Percentiles rank a stretch among this genome's conserved stretches.
Conservation (phyloP, 2,888 invertebrate genomes). For the Gastrophysa polygoni region DNA sequence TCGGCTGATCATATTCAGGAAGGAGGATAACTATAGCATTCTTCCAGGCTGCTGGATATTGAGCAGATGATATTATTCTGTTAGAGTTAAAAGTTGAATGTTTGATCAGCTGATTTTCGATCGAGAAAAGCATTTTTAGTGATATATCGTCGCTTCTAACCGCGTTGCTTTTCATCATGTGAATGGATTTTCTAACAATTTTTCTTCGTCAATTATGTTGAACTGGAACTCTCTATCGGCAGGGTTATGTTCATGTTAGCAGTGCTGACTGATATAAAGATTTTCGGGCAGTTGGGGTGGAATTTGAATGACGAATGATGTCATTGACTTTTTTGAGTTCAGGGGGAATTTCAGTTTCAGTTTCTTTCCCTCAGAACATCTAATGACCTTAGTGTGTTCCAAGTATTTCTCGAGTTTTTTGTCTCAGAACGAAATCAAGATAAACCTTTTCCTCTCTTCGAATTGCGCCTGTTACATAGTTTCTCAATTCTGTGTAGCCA, state of each 20-base stretch:
- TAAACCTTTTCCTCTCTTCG: too few species aligned
- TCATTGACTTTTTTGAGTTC: background rate
- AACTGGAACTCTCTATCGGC: background rate
- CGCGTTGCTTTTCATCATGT: too few species aligned
- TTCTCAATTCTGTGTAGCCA: too few species aligned
- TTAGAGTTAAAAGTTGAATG: background rate
- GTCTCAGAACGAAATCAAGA: too few species aligned
- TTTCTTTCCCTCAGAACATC: too few species aligned
- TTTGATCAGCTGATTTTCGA: background rate
- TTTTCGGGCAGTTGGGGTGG: background rate
- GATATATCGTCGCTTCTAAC: background rate
- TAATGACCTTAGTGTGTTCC: too few species aligned
- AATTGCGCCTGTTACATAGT: too few species aligned
- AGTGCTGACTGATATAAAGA: background rate
- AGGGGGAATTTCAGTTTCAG: background rate
- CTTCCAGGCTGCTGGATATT: background rate
- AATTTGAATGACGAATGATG: background rate
- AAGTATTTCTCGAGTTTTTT: too few species aligned
- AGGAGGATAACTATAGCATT: background rate
- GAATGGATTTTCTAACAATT: too few species aligned
- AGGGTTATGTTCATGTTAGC: background rate
- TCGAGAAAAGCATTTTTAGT: background rate
- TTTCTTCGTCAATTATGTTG: background rate
- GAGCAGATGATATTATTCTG: background rate
- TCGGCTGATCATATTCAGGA: background rate